A percentile compares a stretch with the other conserved stretches of the same genome.
Evolutionary conservation across 1,140 invertebrate species (phyloP).

Genomic region (Heliconius himera): DNA sequence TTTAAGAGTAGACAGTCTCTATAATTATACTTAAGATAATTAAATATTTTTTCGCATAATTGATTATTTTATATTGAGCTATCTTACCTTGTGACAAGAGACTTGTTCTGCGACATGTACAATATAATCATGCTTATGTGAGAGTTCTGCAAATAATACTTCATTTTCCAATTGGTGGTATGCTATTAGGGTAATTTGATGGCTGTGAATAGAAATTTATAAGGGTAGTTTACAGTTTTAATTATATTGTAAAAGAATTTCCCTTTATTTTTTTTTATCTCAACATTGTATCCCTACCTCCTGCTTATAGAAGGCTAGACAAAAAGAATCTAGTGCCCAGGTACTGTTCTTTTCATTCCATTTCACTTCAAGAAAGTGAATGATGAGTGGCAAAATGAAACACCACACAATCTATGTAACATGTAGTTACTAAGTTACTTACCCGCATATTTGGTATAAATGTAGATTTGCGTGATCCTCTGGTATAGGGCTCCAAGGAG

Average conservation of each 20-base stretch:
- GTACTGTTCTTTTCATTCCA: no score
- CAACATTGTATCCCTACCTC: no score
- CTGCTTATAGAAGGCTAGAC: no score
- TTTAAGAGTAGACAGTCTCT: no score
- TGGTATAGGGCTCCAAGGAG: slow-evolving; percentile 75
- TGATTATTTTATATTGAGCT: neutral
- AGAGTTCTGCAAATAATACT: slow-evolving; percentile 65
- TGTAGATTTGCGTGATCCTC: slow-evolving; percentile 78
- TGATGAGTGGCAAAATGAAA: no score
- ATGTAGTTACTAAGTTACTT: slow-evolving; percentile 24
- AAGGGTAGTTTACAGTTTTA: neutral
- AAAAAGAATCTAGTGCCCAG: no score
- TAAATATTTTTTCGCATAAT: no score
- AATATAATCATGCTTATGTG: slow-evolving; percentile 54
- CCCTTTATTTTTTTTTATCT: no score
- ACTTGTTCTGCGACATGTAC: slow-evolving; percentile 71
- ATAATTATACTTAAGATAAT: no score
- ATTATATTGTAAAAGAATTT: no score
- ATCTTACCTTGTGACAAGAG: slow-evolving; percentile 60
- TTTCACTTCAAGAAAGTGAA: no score
- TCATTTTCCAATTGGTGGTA: slow-evolving; percentile 75
- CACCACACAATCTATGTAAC: neutral
- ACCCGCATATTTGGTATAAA: slow-evolving; percentile 74
- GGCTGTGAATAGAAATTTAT: slow-evolving; percentile 42
- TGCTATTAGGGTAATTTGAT: slow-evolving; percentile 58